Evolutionary conservation across 2,797 vertebrate genomes (phyloP).

Genomic region (Spatula versicolor): DNA sequence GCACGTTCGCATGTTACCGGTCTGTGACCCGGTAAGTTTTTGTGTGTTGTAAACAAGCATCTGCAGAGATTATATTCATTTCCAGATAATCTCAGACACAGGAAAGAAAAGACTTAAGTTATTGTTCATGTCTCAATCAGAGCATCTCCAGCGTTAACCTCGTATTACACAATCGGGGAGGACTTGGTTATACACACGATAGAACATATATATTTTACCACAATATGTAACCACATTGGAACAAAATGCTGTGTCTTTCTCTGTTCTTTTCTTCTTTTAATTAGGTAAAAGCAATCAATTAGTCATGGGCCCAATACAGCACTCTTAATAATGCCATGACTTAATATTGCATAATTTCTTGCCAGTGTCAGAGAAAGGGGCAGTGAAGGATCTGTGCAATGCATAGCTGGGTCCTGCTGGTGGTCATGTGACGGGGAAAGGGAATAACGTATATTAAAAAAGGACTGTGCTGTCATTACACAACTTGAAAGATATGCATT

Average conservation of each 20-base stretch:
- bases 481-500: slow-evolving; percentile 42
- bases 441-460: slow-evolving; percentile 1
- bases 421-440: not conserved
- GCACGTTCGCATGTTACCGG: not conserved
- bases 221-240: not conserved
- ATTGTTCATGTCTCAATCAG: not conserved
- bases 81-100: not conserved
- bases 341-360: not conserved
- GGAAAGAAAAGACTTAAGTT: not conserved
- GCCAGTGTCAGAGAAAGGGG: not conserved
- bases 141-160: not conserved
- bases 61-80: not conserved
- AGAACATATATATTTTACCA: not conserved
- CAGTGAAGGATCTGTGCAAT: not conserved
- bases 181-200: not conserved
- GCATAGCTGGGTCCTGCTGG: slow-evolving; percentile 19
- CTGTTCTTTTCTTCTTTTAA: slow-evolving; percentile 16
- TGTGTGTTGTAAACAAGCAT: slow-evolving; percentile 10
- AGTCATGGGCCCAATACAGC: not conserved
- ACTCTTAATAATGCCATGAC: not conserved
- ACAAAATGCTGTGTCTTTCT: not conserved
- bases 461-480: slow-evolving; percentile 20
- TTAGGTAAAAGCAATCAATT: slow-evolving; percentile 24
- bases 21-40: not conserved
- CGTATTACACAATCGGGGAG: not conserved